Percentiles rank a stretch among this genome's conserved stretches.
These are phyloP conservation scores for Scaptomyza montana DNA, from an alignment of 1,140 invertebrate genomes.

Conservation along the genomic window DNA sequence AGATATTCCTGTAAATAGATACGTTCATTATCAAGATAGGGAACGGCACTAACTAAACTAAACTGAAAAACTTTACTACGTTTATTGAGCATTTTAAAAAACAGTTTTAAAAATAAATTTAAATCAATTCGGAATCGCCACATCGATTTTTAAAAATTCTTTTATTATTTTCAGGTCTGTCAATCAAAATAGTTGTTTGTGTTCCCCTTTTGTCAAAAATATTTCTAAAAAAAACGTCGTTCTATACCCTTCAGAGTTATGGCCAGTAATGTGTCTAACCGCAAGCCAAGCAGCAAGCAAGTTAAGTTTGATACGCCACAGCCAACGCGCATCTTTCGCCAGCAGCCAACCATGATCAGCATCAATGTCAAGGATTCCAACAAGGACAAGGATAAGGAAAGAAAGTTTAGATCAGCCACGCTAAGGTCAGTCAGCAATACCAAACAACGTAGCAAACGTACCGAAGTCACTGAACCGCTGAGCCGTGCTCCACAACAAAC, in stretches of 20 bases:
- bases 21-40: constrained; percentile 42
- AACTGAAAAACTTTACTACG: no score
- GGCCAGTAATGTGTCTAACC: constrained; percentile 26
- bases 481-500: background rate
- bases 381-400: constrained; percentile 18
- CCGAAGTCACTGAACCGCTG: constrained; percentile 1
- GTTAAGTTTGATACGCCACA: constrained; percentile 18
- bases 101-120: background rate
- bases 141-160: background rate
- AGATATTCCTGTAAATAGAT: constrained; percentile 45
- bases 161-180: constrained; percentile 5
- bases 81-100: no score
- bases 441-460: constrained; percentile 24
- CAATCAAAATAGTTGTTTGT: constrained; percentile 4
- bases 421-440: background rate
- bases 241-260: constrained; percentile 4
- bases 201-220: constrained; percentile 21
- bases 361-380: constrained; percentile 26
- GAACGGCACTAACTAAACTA: no score
- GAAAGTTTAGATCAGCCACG: background rate
- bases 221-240: constrained; percentile 2
- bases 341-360: background rate
- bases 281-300: constrained; percentile 26
- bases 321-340: background rate
- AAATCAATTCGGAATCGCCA: background rate